Conservation (phyloP, 1,140 invertebrate genomes). For the Hycleus phaleratus region DNA sequence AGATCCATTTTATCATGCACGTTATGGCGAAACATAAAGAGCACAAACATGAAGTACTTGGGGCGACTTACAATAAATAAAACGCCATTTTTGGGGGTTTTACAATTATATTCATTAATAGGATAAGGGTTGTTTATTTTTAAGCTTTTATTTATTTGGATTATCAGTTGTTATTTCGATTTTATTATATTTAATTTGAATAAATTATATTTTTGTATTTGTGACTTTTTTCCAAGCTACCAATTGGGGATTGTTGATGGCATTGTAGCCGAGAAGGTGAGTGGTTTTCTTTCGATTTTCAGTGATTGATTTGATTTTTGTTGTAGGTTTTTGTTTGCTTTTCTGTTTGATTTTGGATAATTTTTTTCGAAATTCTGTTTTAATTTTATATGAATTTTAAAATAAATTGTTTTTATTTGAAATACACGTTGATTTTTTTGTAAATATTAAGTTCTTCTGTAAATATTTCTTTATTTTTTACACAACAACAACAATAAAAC, state of each 20-base stretch:
- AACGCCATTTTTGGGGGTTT: neutral
- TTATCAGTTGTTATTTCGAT: neutral
- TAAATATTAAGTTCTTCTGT: neutral
- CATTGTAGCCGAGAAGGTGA: too few species aligned
- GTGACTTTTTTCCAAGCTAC: neutral
- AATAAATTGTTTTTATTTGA: neutral
- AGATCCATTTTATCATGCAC: constrained; percentile 32
- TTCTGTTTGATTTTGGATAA: neutral
- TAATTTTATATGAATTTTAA: neutral
- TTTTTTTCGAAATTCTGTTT: neutral
- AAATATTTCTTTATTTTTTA: too few species aligned
- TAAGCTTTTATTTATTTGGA: neutral
- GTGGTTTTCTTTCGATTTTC: too few species aligned
- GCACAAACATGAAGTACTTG: constrained; percentile 29
- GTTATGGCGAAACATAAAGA: constrained; percentile 29
- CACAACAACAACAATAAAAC: too few species aligned
- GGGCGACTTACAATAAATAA: neutral
- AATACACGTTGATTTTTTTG: neutral
- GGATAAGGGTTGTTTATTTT: neutral
- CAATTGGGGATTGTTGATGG: neutral
- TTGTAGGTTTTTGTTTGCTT: neutral
- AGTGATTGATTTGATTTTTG: too few species aligned
- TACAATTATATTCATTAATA: neutral
- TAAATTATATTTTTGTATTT: neutral
- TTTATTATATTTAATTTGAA: neutral